Conservation (phyloP, 2,797 vertebrate genomes). For the Vipera ursinii region DNA sequence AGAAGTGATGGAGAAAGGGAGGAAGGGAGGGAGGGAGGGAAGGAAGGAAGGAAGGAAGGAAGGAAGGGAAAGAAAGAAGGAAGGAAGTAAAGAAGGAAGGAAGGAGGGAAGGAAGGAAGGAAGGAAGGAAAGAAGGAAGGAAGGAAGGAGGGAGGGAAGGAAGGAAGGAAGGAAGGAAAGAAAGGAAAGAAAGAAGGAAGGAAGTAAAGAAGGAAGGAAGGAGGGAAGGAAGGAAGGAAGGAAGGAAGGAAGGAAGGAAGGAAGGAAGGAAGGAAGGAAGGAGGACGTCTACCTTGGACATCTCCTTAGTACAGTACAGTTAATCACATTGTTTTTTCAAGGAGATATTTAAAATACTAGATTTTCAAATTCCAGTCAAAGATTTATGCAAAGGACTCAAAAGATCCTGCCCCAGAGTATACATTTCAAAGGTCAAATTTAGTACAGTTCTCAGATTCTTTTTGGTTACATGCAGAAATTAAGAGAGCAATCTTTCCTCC, state of each 20-base stretch:
- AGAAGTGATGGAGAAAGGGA: too few relatives aligned
- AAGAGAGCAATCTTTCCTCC: not conserved
- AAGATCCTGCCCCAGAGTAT: slow-evolving; percentile 14
- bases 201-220: not conserved
- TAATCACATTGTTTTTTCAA: not conserved
- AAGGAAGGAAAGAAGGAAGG: accelerated
- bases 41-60: not conserved
- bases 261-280: not conserved
- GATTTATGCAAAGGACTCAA: slow-evolving; percentile 26
- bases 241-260: too few relatives aligned
- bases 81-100: not conserved
- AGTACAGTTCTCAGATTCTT: not conserved
- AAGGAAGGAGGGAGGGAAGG: too few relatives aligned
- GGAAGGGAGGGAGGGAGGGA: too few relatives aligned
- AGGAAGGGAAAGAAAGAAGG: accelerated
- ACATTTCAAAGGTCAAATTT: not conserved
- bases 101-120: not conserved
- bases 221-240: not conserved
- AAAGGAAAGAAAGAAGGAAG: not conserved
- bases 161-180: too few relatives aligned
- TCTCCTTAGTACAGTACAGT: slow-evolving; percentile 6
- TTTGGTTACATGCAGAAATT: too few relatives aligned
- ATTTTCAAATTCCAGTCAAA: not conserved
- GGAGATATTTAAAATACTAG: not conserved
- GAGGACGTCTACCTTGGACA: not conserved